Conservation (phyloP, 1,140 invertebrate genomes). For the Anastrepha ludens region DNA sequence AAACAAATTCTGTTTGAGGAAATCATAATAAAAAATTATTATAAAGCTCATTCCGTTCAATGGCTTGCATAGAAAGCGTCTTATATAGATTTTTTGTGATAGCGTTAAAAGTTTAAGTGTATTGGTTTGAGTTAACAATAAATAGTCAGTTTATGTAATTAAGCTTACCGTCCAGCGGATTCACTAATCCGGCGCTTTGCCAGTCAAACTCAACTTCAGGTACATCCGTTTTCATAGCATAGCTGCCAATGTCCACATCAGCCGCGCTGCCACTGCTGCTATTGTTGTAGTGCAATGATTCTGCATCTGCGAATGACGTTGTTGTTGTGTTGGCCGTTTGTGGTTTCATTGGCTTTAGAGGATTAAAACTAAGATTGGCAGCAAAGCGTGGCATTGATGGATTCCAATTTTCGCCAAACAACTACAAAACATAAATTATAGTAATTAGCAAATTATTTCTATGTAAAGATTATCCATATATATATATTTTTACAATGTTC, state of each 20-base stretch:
- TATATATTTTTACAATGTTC: conserved; percentile 83
- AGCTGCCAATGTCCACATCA: background rate
- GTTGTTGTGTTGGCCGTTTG: conserved; percentile 46
- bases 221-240: conserved; percentile 71
- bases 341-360: conserved; percentile 84
- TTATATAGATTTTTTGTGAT: background rate
- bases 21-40: background rate
- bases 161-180: conserved; percentile 81
- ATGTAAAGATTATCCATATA: too few species aligned
- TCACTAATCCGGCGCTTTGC: conserved; percentile 79
- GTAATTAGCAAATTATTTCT: background rate
- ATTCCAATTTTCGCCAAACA: conserved; percentile 87
- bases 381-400: conserved; percentile 85
- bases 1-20: background rate
- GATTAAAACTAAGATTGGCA: conserved; percentile 83
- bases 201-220: conserved; percentile 79
- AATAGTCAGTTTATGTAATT: background rate
- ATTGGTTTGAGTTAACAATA: background rate
- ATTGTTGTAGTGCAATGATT: background rate
- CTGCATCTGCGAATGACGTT: background rate
- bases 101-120: conserved; percentile 1
- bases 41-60: background rate
- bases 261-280: background rate
- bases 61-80: background rate
- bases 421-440: conserved; percentile 75